These are phyloP conservation scores for Brienomyrus brachyistius DNA, from an alignment of 2,113 vertebrate genomes.

Conservation along the genomic window DNA sequence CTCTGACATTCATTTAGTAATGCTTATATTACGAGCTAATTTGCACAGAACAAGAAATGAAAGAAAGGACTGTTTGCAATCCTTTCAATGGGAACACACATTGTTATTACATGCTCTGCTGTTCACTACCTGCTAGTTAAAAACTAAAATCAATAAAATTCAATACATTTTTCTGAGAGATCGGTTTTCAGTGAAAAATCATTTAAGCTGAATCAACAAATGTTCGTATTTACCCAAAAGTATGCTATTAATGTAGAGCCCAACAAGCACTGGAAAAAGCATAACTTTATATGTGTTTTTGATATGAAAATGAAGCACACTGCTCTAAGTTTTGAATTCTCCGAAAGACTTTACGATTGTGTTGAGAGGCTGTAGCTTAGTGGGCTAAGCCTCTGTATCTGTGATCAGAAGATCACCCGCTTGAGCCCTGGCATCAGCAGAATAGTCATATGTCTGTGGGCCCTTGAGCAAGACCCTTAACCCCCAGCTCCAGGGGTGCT, in stretches of 20 bases:
- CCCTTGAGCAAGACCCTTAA: no score
- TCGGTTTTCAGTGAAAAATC: conserved; percentile 59
- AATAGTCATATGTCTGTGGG: no score
- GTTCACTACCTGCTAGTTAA: not conserved
- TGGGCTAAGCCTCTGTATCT: no score
- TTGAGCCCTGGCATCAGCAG: no score
- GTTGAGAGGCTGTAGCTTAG: not conserved
- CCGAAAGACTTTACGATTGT: not conserved
- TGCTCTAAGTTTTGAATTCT: not conserved
- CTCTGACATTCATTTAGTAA: conserved; percentile 19
- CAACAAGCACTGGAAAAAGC: conserved; percentile 8
- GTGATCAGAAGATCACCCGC: no score
- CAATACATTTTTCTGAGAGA: conserved; percentile 44
- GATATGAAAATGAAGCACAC: not conserved
- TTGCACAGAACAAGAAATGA: not conserved
- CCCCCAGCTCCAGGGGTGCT: no score
- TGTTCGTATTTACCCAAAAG: not conserved
- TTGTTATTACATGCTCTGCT: not conserved
- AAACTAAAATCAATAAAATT: not conserved
- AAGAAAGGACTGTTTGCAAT: not conserved
- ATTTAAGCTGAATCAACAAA: conserved; percentile 48
- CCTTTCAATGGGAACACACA: not conserved
- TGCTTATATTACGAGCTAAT: not conserved
- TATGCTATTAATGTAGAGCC: not conserved
- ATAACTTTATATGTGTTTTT: not conserved